Conservation (phyloP, 2,888 invertebrate species). For the Megalurothrips usitatus region DNA sequence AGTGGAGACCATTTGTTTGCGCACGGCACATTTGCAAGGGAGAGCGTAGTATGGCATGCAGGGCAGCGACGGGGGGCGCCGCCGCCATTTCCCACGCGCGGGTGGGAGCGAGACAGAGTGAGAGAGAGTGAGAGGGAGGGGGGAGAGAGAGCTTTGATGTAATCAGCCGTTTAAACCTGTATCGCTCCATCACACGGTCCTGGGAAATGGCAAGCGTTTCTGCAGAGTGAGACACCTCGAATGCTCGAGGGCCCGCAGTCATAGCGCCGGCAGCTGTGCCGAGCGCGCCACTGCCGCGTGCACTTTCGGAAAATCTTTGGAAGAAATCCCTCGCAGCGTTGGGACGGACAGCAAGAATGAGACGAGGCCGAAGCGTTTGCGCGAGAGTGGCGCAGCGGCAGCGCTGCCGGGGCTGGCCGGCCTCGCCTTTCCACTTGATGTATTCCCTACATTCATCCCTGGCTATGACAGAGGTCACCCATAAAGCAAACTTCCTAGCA, state of each 20-base stretch:
- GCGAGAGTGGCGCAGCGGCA: too few relatives aligned
- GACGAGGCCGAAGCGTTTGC: background rate
- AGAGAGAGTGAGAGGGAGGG: background rate
- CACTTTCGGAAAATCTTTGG: too few relatives aligned
- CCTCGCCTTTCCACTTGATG: background rate
- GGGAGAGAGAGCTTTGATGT: background rate
- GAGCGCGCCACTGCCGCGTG: too few relatives aligned
- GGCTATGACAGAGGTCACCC: slow-evolving; percentile 13
- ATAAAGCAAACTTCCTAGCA: background rate
- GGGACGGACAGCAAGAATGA: slow-evolving; percentile 1
- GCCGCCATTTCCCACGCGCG: too few relatives aligned
- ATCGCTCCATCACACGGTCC: background rate
- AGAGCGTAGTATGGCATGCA: too few relatives aligned
- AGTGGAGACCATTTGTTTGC: background rate
- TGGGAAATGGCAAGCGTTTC: too few relatives aligned
- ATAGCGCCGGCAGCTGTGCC: too few relatives aligned
- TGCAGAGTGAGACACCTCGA: too few relatives aligned
- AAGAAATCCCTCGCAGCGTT: background rate
- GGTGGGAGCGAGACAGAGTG: too few relatives aligned
- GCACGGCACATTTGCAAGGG: background rate
- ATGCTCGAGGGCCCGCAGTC: too few relatives aligned
- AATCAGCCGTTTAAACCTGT: background rate
- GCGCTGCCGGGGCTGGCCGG: too few relatives aligned
- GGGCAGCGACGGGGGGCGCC: too few relatives aligned
- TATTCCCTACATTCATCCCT: slow-evolving; percentile 20